A percentile compares a stretch with the other conserved stretches of the same genome.
These are phyloP conservation scores for Theristicus caerulescens DNA, from an alignment of 2,113 vertebrate genomes.

Conservation along the genomic window DNA sequence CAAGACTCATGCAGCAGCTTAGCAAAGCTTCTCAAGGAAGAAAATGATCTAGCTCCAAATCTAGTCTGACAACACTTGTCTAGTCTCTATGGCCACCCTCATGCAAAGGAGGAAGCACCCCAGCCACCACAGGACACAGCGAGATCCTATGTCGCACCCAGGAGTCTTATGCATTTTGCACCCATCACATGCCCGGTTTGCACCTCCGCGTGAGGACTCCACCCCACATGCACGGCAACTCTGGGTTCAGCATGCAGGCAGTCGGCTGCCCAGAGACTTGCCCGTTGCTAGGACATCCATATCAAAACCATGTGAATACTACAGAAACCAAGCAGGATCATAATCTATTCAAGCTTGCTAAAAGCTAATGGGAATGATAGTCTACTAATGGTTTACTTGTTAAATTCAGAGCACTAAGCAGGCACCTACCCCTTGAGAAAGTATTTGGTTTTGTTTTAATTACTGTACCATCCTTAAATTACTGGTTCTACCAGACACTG, in stretches of 20 bases:
- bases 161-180: too few species aligned
- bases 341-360: background rate
- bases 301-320: background rate
- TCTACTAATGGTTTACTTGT: background rate
- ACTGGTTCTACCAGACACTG: background rate
- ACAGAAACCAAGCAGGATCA: background rate
- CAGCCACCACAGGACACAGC: rapidly evolving
- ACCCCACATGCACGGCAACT: rapidly evolving
- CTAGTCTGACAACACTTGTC: background rate
- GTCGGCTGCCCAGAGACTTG: background rate
- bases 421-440: background rate
- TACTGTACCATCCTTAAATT: background rate
- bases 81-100: background rate
- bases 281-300: background rate
- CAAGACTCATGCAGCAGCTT: background rate
- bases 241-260: rapidly evolving
- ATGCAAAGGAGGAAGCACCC: background rate
- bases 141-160: background rate
- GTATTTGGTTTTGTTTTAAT: background rate
- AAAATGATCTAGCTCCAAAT: rapidly evolving
- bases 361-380: background rate
- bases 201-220: rapidly evolving
- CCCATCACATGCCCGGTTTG: rapidly evolving
- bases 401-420: background rate
- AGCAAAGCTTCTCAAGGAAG: background rate